Evolutionary conservation across 2,113 vertebrate genomes (phyloP), one percentile per base, ranked within the genome.

Genomic region (Hippocampus abdominalis): DNA sequence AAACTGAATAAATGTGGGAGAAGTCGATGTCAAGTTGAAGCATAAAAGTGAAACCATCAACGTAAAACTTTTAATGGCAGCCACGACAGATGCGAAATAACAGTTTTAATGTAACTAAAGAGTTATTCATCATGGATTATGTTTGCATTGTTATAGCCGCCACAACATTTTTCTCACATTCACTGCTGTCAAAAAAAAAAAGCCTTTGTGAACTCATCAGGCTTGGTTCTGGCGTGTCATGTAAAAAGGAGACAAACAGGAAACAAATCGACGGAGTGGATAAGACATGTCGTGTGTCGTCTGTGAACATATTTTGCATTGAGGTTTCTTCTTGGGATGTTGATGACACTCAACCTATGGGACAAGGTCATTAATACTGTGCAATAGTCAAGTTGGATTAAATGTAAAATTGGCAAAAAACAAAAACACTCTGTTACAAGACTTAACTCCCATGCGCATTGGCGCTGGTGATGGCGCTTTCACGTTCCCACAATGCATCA

Each of bases 311-410:
- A 59, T 88, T 88, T 86, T 81, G 86, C 80, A 84, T 78, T 71
- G 84, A 86, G 87, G 88, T 86, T 87, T 75, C 75, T 82, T 83
- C 82, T 89, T 82, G 75, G 82, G 81, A 83, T 72, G 78, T 82
- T 88, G 82, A 86, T 82, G 83, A 82, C 73, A 80, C 81, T 89
- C 86, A 86, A 86, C 86, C 79, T 81, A 84, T 87, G 88, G 83
- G 81, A 89, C 84, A 84, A 88, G 89, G 88, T 89, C 87, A 85
- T 88, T 89, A 91, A 90, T 89, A 90, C 88, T 89, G 89, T 90
- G 89, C 88, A 90, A 84, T 86, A 86, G 88, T 89, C 84, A 88
- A 81, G 79, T 84, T 75, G 79, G 85, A 87, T 87, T 86, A 82
- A 84, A 71, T 29, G 40, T 83, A 79, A 85, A 83, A 80, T 71